Percentiles rank a stretch among this genome's conserved stretches.
These are phyloP conservation scores for Eretmochelys imbricata DNA, from an alignment of 2,113 vertebrate species.

Conservation along the genomic window DNA sequence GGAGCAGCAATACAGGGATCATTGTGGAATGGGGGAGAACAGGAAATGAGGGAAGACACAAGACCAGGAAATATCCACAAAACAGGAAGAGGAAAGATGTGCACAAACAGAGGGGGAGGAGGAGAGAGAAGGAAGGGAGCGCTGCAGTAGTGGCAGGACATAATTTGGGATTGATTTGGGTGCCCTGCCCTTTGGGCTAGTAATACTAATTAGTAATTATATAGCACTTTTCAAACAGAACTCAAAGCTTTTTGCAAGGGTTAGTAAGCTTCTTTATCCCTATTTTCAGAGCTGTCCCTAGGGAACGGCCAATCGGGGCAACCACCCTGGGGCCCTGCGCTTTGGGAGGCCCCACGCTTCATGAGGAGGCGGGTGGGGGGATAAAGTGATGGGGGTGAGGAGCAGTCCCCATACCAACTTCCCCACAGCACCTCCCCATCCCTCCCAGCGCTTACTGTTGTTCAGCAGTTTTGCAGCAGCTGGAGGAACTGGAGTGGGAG, in stretches of 20 bases:
- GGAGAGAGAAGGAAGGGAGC: not conserved
- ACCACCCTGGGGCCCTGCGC: no score
- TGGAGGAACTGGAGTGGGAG: no score
- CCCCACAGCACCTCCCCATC: no score
- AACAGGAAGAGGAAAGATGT: fast-evolving
- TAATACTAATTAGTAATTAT: not conserved
- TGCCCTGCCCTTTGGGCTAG: not conserved
- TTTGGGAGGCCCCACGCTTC: no score
- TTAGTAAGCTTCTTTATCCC: not conserved
- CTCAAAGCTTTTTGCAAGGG: not conserved
- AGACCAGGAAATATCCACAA: not conserved
- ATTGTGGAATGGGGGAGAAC: not conserved
- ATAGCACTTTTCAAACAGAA: not conserved
- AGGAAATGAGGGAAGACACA: not conserved
- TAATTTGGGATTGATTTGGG: not conserved
- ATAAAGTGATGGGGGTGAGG: no score
- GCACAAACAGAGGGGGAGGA: not conserved
- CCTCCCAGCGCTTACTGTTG: no score
- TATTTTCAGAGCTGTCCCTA: no score
- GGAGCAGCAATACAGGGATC: not conserved
- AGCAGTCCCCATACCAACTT: no score
- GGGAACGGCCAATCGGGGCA: no score
- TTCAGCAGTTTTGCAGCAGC: no score
- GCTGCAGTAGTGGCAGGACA: not conserved
- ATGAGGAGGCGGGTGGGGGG: no score